These are phyloP conservation scores for Amyelois transitella DNA, from an alignment of 1,140 invertebrate genomes.

Conservation along the genomic window DNA sequence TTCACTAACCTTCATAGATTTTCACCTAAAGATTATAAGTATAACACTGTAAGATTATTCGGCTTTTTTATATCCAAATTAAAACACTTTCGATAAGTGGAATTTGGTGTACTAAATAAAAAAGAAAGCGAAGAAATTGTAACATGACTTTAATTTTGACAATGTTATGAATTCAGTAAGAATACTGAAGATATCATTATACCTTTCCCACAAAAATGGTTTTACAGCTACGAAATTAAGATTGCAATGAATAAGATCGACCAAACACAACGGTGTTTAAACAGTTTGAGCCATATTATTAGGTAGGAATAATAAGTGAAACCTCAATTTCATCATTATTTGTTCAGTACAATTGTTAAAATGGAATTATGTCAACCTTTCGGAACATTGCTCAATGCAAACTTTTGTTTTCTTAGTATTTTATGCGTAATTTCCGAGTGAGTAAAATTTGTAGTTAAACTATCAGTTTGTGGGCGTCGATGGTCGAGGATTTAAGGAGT, in stretches of 20 bases:
- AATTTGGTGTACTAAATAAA: neutral
- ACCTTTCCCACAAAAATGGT: neutral
- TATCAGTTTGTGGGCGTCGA: too few species aligned
- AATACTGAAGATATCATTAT: neutral
- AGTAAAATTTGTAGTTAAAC: too few species aligned
- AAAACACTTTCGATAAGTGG: too few species aligned
- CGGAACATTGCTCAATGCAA: neutral
- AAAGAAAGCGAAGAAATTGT: neutral
- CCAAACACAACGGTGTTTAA: conserved; percentile 15
- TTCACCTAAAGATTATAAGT: too few species aligned
- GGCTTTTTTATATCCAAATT: too few species aligned
- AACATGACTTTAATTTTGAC: neutral
- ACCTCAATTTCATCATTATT: conserved; percentile 21
- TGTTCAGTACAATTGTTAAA: conserved; percentile 7
- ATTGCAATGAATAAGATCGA: conserved; percentile 14
- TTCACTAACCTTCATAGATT: too few species aligned
- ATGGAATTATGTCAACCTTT: conserved; percentile 16
- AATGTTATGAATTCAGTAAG: neutral
- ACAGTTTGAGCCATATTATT: conserved; percentile 7
- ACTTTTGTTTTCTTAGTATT: neutral
- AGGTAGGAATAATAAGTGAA: conserved; percentile 14
- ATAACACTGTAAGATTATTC: too few species aligned
- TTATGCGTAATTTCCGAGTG: neutral
- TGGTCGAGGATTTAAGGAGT: too few species aligned
- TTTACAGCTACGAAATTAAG: neutral